Base-by-base conservation (phyloP, 2,888 invertebrate genomes). In the Mesorhabditis spiculigera region DNA sequence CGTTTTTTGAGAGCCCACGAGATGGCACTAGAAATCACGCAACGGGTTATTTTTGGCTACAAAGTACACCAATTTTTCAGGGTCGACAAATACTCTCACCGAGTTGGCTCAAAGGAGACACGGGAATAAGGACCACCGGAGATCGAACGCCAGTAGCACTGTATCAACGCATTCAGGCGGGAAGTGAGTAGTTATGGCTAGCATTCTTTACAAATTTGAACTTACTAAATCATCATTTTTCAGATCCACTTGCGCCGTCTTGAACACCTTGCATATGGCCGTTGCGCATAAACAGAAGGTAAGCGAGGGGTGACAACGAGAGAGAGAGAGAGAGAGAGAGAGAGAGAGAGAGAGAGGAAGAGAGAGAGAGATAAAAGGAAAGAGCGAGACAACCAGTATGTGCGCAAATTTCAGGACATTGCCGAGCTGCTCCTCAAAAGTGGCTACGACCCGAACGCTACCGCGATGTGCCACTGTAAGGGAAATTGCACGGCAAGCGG, bases 191-290 rank as follows among this genome's bases (percentile, higher is more conserved):
- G 16, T n/a, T 50, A 13, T 50, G 2, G 50, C 50, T 50, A 13
- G 8, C n/a, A n/a, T n/a, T n/a, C n/a, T n/a, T n/a, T n/a, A n/a
- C n/a, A n/a, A n/a, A n/a, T n/a, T n/a, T n/a, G n/a, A n/a, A 13
- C n/a, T 50, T n/a, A 13, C 3, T 1, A 28, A 50, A 50, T n/a
- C 63, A 6, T 50, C 66, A 45, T 58, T 42, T 41, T 76, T 65
- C 68, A 74, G 77, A 61, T 82, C 82, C 5, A 81, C 79, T 5
- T 84, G 84, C 71, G 84, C 83, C 4, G 78, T 81, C 65, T 77
- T 83, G 77, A 84, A 84, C 81, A 89, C 90, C 61, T 86, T 90
- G 42, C 90, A 90, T 85, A 86, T 89, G 78, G 89, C 90, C n/a
- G 88, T 90, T 66, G 89, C 89, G 74, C 88, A 89, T 82, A 88